Percentiles rank a stretch among this genome's conserved stretches.
Evolutionary conservation across 2,888 invertebrate species (phyloP).

Genomic region (Glaucopsyche alexis): DNA sequence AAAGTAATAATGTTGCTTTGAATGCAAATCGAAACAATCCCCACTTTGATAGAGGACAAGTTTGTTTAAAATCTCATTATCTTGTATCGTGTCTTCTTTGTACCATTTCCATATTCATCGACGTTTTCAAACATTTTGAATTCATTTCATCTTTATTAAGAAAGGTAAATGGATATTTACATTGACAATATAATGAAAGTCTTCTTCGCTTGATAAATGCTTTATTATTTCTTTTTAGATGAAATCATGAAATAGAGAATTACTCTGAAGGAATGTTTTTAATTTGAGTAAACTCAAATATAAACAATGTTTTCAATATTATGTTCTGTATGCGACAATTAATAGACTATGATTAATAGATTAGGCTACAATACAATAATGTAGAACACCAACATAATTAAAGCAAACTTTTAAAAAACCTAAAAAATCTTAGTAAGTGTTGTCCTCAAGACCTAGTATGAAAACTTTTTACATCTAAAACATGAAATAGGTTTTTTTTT

Average conservation of each 20-base stretch:
- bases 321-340: too few species aligned
- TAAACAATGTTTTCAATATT: too few species aligned
- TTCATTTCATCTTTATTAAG: conserved; percentile 19
- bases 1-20: conserved; percentile 12
- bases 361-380: not conserved
- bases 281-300: too few species aligned
- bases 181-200: not conserved
- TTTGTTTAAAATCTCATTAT: conserved; percentile 35
- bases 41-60: conserved; percentile 14
- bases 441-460: too few species aligned
- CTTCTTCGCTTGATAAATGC: not conserved
- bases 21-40: conserved; percentile 28
- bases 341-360: too few species aligned
- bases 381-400: not conserved
- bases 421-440: too few species aligned
- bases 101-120: conserved; percentile 28
- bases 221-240: not conserved
- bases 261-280: too few species aligned
- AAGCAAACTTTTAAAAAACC: not conserved
- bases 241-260: not conserved
- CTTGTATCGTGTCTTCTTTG: conserved; percentile 29
- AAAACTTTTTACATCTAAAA: too few species aligned
- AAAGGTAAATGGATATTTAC: conserved; percentile 8
- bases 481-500: not conserved
- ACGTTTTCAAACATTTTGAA: conserved; percentile 27